A percentile compares a stretch with the other conserved stretches of the same genome.
These are phyloP conservation scores for Thereva nobilitata DNA, from an alignment of 2,888 invertebrate genomes.

Conservation along the genomic window DNA sequence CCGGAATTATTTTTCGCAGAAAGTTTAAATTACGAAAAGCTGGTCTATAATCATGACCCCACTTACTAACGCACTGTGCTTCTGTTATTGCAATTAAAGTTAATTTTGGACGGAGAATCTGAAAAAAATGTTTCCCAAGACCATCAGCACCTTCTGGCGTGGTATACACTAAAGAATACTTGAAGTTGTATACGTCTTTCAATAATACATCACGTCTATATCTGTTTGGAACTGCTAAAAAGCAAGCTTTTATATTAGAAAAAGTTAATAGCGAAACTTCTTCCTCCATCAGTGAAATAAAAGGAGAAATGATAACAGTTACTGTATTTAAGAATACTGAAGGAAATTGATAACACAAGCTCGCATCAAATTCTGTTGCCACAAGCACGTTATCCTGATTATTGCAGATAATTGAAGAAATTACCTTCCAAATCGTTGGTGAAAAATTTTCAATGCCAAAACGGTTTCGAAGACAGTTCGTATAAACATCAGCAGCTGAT, in stretches of 20 bases:
- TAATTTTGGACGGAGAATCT: slow-evolving; percentile 52
- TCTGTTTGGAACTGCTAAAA: slow-evolving; percentile 63
- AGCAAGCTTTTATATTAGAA: slow-evolving; percentile 62
- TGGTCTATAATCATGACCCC: slow-evolving; percentile 75
- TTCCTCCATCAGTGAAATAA: slow-evolving; percentile 75
- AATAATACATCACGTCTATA: slow-evolving; percentile 48
- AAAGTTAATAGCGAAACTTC: slow-evolving; percentile 66
- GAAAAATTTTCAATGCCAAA: slow-evolving; percentile 65
- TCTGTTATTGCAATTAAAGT: slow-evolving; percentile 72
- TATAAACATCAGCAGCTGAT: slow-evolving; percentile 46
- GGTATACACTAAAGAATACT: slow-evolving; percentile 52
- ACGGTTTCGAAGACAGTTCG: slow-evolving; percentile 57
- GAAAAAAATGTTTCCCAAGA: slow-evolving; percentile 50
- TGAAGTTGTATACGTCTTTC: slow-evolving; percentile 45
- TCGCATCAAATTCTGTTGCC: slow-evolving; percentile 75
- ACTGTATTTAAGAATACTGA: slow-evolving; percentile 62
- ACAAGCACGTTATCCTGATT: slow-evolving; percentile 67
- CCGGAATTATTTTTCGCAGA: slow-evolving; percentile 57
- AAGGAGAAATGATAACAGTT: slow-evolving; percentile 69
- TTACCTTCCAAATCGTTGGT: slow-evolving; percentile 65
- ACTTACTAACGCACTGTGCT: slow-evolving; percentile 75
- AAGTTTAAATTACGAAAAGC: slow-evolving; percentile 62
- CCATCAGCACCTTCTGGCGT: slow-evolving; percentile 62
- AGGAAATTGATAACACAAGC: slow-evolving; percentile 71
- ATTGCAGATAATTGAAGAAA: slow-evolving; percentile 60